These are phyloP conservation scores for Sebastes goodei DNA, from an alignment of 2,797 vertebrate species.

Conservation along the genomic window DNA sequence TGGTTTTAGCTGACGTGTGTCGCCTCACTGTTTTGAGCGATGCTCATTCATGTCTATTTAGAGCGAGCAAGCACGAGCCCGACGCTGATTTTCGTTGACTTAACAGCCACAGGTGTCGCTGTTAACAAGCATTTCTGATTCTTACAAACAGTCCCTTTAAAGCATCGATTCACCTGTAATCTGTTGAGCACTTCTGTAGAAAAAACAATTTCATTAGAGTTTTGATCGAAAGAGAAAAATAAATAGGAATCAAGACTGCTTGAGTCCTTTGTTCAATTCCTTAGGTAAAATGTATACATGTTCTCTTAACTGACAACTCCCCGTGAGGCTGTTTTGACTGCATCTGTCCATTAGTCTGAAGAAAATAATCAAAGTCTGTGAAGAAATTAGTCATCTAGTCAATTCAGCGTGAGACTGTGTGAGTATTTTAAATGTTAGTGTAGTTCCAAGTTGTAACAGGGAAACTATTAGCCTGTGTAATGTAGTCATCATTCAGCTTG, in stretches of 20 bases:
- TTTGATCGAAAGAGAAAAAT: not conserved
- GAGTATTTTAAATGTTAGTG: not conserved
- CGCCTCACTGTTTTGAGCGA: no score
- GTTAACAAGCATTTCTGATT: no score
- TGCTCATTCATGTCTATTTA: no score
- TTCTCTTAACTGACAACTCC: not conserved
- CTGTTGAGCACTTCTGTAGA: not conserved
- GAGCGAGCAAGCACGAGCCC: no score
- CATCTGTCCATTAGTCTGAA: not conserved
- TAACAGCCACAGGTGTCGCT: no score
- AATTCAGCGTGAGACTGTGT: not conserved
- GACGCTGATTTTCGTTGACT: no score
- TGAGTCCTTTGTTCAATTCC: not conserved
- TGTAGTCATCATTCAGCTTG: not conserved
- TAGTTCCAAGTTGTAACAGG: not conserved
- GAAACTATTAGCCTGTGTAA: not conserved
- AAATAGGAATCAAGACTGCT: not conserved
- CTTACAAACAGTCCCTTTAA: no score
- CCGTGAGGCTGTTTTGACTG: not conserved
- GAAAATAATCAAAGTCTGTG: conserved; percentile 6
- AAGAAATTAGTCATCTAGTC: conserved; percentile 17
- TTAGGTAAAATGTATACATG: not conserved
- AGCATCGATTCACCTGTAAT: not conserved
- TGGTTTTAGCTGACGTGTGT: no score
- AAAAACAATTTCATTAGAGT: not conserved